Conservation (phyloP, 2,113 vertebrate genomes). For the Regulus satrapa region DNA sequence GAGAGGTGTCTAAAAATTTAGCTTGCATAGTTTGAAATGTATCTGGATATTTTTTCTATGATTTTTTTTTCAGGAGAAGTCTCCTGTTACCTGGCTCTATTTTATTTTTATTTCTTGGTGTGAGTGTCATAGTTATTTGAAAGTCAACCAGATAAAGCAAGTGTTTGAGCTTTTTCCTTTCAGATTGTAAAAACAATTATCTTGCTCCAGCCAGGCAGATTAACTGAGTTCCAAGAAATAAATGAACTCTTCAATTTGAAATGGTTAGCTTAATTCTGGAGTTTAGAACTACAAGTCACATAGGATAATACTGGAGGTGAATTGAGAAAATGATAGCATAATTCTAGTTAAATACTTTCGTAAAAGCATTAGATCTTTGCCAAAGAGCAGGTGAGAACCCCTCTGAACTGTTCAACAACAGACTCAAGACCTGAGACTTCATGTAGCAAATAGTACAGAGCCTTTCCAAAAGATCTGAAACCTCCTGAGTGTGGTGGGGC, state of each 20-base stretch:
- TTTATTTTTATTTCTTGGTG: not conserved
- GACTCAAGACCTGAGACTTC: not conserved
- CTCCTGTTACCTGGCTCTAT: slow-evolving; percentile 16
- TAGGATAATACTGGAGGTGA: not conserved
- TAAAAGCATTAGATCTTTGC: not conserved
- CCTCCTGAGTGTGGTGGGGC: no score
- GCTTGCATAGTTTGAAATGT: not conserved
- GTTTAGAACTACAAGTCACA: not conserved
- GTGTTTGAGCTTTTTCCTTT: not conserved
- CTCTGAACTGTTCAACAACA: not conserved
- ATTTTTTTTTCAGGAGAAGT: not conserved
- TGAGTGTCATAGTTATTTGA: not conserved
- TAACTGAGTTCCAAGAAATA: not conserved
- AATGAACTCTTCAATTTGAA: not conserved
- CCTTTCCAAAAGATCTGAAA: not conserved
- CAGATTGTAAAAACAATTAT: not conserved
- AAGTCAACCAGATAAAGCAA: not conserved
- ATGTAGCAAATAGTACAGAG: not conserved
- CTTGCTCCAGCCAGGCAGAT: not conserved
- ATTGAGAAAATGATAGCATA: not conserved
- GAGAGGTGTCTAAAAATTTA: not conserved
- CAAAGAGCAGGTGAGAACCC: not conserved
- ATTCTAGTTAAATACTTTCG: not conserved
- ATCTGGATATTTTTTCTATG: not conserved
- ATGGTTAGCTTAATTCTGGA: not conserved